Evolutionary conservation across 2,113 vertebrate species (phyloP).

Genomic region (Rhadina sibilatrix): DNA sequence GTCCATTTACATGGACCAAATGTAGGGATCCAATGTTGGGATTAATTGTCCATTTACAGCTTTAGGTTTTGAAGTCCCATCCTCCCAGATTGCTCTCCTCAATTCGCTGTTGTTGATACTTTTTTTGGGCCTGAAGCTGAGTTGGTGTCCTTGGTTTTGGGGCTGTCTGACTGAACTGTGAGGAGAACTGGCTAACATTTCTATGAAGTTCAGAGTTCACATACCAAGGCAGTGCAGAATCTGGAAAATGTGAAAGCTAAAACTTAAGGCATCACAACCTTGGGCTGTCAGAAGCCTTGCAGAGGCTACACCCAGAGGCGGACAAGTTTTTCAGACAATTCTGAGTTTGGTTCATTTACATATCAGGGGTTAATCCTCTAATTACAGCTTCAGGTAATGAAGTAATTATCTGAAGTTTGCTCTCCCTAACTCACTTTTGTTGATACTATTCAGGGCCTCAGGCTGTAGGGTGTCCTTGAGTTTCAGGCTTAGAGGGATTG

Average conservation of each 20-base stretch:
- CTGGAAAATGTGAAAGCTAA: neutral
- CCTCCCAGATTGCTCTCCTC: neutral
- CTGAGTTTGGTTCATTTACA: neutral
- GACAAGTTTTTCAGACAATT: neutral
- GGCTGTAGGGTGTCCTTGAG: neutral
- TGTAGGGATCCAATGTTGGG: no score
- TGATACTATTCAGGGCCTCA: neutral
- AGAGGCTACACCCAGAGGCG: neutral
- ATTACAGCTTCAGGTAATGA: neutral
- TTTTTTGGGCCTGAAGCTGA: neutral
- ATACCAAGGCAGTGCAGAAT: no score
- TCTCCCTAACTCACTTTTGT: neutral
- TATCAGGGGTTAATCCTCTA: neutral
- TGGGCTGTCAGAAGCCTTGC: neutral
- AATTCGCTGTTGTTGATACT: neutral
- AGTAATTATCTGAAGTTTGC: neutral
- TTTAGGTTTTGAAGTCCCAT: neutral
- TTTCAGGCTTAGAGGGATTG: neutral
- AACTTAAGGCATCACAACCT: neutral
- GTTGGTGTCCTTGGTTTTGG: neutral
- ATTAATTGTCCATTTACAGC: neutral
- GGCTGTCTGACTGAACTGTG: neutral
- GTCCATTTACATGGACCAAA: no score
- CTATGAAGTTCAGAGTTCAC: neutral
- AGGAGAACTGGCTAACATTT: neutral